Base-by-base conservation (phyloP, 2,113 vertebrate genomes). In the Dipodomys merriami region DNA sequence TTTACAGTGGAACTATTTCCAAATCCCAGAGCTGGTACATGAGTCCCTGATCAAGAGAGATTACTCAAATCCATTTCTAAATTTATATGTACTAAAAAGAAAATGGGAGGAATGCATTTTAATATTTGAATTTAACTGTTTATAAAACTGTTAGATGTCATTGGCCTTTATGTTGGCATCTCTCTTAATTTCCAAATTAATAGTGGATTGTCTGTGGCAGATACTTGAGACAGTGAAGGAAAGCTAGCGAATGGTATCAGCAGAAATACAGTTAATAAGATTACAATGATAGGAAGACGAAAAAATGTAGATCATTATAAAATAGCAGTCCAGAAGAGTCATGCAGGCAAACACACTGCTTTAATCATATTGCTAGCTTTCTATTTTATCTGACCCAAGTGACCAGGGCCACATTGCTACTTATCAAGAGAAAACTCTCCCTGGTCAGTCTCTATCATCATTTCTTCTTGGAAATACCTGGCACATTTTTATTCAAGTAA, bases 381-480 rank as follows among this genome's bases (percentile, higher is more conserved):
- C 79, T 46, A 62, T 87, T 88, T 90, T 27, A 44, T 46, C 44
- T 81, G 60, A 25, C 49, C 10, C 44, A 23, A 78, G 8, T 87
- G 9, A 0, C 79, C 88, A 30, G 27, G 64, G 2, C 19, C 65
- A 91, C n/a, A 35, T 80, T n/a, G 35, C 23, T 69, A 65, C 83
- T 85, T 71, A 72, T 60, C 46, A 92, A 65, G 62, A 71, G 46
- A 86, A 93, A 86, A 83, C 60, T 91, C 25, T 27, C 62, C 62
- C 76, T 46, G 6, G 20, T 10, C 85, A 30, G 46, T 67, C 39
- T 73, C 91, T 87, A 49, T 84, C 60, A 90, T 76, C 2, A 65
- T 91, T 87, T 88, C 74, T 91, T 88, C 53, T 69, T 91, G 22
- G 72, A 88, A 87, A 64, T 88, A 68, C 15, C 74, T 91, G 79